These are phyloP conservation scores for Drosophila lacertosa DNA, from an alignment of 1,140 invertebrate genomes.

Conservation along the genomic window DNA sequence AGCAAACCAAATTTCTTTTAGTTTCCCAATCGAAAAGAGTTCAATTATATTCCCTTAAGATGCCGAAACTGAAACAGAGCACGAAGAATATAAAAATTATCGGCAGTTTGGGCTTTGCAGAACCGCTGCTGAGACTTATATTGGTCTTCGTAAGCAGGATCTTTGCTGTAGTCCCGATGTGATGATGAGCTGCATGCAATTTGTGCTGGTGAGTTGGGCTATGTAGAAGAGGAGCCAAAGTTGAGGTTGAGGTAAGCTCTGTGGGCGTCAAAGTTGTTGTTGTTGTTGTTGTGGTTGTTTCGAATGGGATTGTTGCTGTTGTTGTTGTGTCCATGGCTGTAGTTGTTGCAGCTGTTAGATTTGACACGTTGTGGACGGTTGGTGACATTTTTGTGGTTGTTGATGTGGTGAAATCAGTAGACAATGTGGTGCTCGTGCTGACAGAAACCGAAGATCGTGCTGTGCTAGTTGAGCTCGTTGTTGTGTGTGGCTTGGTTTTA, in stretches of 20 bases:
- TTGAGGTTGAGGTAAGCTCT: background rate
- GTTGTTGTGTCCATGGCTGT: background rate
- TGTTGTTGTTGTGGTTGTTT: background rate
- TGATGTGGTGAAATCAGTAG: background rate
- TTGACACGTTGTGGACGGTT: background rate
- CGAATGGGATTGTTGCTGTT: background rate
- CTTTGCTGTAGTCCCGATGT: background rate
- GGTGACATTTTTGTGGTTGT: background rate
- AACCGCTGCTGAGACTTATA: background rate
- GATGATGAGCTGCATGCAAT: background rate
- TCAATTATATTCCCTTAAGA: background rate
- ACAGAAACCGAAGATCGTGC: background rate
- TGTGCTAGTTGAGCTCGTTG: background rate
- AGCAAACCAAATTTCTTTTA: background rate
- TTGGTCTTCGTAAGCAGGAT: background rate
- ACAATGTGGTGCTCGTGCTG: background rate
- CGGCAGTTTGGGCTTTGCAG: background rate
- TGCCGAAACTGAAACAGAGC: background rate
- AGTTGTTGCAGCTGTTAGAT: background rate
- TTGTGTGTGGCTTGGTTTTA: background rate
- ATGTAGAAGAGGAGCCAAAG: too few species aligned
- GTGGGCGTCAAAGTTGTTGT: background rate
- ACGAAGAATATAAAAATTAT: background rate
- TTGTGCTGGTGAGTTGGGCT: background rate
- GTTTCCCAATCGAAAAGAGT: background rate